Base-by-base conservation (phyloP, 2,113 vertebrate genomes). In the Paralichthys olivaceus region DNA sequence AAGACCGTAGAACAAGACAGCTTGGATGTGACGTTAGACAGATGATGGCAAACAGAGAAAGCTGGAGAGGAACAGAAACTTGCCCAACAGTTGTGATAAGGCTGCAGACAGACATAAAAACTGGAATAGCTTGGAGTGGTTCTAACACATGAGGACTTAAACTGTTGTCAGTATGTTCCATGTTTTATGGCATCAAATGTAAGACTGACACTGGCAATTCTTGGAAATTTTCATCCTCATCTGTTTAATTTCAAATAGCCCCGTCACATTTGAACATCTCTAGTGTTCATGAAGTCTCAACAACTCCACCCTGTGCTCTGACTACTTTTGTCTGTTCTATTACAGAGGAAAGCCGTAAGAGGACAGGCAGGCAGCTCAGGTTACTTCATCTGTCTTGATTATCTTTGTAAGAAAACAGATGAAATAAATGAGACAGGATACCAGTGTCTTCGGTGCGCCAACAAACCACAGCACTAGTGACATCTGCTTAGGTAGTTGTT, bases 401-500 rank as follows among this genome's bases (percentile, higher is more conserved):
- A 78, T 85, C 79, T 86, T 76, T 78, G 75, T 64, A 80, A 88
- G 77, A 89, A 89, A 88, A 81, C 80, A 84, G 84, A 83, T 85
- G 80, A 81, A 92, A 80, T 77, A 75, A 84, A 86, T 56, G 70
- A 84, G 78, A 66, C 74, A 86, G 86, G 87, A 84, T 87, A 89
- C 80, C 90, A 90, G 89, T 75, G 80, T 80, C 79, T 88, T 63
- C 47, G n/a, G 55, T 13, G 22, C 37, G 49, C 84, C 72, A 83
- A 65, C 86, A 88, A 84, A 91, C 89, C 90, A 80, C 72, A 84
- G 80, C 74, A 60, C 79, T 70, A 76, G 88, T 81, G 83, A 94
- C 94, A 94, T 94, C 92, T 95, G 94, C 84, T 93, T 88, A 90
- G 87, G 67, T 87, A 91, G 84, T 93, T 89, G 89, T 17, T 80